Evolutionary conservation across 2,797 vertebrate species (phyloP).

Genomic region (Malurus leucopterus): DNA sequence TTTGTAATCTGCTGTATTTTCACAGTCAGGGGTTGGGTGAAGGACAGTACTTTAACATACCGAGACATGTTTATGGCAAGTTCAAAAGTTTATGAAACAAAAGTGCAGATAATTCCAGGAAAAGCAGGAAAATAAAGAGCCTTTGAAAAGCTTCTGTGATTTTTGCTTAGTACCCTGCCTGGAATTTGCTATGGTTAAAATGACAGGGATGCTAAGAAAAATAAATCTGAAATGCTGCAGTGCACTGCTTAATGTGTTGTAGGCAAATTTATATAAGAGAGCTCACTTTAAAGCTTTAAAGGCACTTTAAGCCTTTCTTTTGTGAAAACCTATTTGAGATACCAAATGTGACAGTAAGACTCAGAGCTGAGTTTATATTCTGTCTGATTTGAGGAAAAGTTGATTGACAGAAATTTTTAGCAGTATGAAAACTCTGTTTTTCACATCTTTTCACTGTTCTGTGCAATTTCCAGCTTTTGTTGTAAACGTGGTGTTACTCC

Average conservation of each 20-base stretch:
- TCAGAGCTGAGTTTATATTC: neutral
- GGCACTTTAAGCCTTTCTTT: neutral
- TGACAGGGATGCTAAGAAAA: neutral
- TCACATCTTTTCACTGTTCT: neutral
- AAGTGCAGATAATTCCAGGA: constrained; percentile 7
- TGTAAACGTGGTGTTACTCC: neutral
- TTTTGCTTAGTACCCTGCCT: constrained; percentile 6
- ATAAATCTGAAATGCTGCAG: neutral
- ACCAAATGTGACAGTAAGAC: neutral
- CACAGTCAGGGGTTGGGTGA: neutral
- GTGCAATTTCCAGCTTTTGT: neutral
- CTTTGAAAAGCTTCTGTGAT: neutral
- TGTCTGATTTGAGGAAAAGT: neutral
- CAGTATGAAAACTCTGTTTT: neutral
- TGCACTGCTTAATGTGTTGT: neutral
- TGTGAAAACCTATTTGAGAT: neutral
- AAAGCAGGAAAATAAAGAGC: neutral
- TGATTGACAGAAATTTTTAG: neutral
- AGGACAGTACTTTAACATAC: constrained; percentile 2
- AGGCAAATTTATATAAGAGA: neutral
- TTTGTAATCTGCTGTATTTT: neutral
- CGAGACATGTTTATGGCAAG: neutral
- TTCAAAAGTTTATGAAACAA: constrained; percentile 45
- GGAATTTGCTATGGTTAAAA: neutral
- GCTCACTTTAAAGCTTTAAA: neutral